Conservation (phyloP, 2,888 invertebrate species). For the Drosophila eohydei region DNA sequence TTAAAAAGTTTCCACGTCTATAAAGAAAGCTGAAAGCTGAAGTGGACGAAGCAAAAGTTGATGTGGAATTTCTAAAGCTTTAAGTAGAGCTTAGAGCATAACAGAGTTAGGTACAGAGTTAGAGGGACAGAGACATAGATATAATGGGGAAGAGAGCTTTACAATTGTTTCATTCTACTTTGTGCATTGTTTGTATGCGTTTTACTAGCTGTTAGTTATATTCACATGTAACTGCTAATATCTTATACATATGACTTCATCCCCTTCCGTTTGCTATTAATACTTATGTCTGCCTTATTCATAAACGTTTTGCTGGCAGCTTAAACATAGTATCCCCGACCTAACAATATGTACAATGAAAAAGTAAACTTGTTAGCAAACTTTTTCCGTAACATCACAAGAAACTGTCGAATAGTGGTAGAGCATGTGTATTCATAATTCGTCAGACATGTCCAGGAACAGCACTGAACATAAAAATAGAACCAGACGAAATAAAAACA, state of each 20-base stretch:
- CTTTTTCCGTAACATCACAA: constrained; percentile 1
- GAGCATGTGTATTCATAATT: constrained; percentile 49
- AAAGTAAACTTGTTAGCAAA: constrained; percentile 7
- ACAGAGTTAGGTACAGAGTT: too few species aligned
- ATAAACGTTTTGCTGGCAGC: background rate
- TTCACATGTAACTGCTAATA: too few species aligned
- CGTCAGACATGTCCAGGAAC: constrained; percentile 40
- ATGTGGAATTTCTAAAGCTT: background rate
- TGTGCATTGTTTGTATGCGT: background rate
- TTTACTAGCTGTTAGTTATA: background rate
- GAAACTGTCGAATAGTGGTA: constrained; percentile 17
- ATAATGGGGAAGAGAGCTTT: background rate
- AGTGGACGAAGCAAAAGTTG: background rate
- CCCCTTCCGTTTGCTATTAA: too few species aligned
- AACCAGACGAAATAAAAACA: constrained; percentile 45
- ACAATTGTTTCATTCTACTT: background rate
- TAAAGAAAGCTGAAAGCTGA: background rate
- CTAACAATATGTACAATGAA: constrained; percentile 3
- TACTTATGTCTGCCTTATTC: background rate
- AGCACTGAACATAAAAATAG: constrained; percentile 9
- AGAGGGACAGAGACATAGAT: background rate
- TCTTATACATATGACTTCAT: too few species aligned
- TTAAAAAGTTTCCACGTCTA: background rate
- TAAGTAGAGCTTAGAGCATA: background rate
- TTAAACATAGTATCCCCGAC: background rate